Evolutionary conservation across 2,797 vertebrate genomes (phyloP).

Genomic region (Pseudotriccus pelzelni): DNA sequence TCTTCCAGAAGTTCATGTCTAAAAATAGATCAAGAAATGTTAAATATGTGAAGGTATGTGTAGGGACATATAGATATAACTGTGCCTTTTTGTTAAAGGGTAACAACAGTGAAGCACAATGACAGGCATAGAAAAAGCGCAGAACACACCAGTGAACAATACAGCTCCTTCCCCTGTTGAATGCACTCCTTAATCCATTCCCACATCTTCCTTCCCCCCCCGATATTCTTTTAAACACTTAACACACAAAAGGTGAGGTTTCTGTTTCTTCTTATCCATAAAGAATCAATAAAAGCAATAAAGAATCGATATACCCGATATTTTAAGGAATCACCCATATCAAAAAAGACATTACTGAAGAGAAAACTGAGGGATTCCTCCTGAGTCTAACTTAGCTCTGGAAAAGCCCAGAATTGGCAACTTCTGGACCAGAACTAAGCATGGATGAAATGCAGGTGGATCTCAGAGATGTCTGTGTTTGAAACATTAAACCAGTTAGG

Average conservation of each 20-base stretch:
- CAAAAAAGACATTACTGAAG: neutral
- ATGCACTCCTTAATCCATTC: neutral
- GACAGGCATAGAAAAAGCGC: neutral
- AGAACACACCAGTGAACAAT: neutral
- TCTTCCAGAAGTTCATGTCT: slow-evolving; percentile 97
- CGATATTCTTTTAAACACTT: neutral
- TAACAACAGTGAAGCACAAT: neutral
- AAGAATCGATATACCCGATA: neutral
- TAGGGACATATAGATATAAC: neutral
- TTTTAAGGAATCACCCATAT: neutral
- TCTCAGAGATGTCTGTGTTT: neutral
- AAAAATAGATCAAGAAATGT: slow-evolving; percentile 58
- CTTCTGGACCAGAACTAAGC: neutral
- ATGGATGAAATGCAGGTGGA: neutral
- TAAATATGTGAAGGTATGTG: neutral
- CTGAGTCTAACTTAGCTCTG: neutral
- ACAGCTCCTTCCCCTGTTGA: neutral
- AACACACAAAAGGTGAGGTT: neutral
- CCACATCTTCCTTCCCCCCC: neutral
- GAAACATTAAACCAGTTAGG: neutral
- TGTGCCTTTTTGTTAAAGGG: neutral
- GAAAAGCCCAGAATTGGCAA: neutral
- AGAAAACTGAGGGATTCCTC: neutral
- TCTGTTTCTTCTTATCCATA: neutral
- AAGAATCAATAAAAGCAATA: too few species aligned